Conservation (phyloP, 2,797 vertebrate species). For the Epinephelus malabaricus region DNA sequence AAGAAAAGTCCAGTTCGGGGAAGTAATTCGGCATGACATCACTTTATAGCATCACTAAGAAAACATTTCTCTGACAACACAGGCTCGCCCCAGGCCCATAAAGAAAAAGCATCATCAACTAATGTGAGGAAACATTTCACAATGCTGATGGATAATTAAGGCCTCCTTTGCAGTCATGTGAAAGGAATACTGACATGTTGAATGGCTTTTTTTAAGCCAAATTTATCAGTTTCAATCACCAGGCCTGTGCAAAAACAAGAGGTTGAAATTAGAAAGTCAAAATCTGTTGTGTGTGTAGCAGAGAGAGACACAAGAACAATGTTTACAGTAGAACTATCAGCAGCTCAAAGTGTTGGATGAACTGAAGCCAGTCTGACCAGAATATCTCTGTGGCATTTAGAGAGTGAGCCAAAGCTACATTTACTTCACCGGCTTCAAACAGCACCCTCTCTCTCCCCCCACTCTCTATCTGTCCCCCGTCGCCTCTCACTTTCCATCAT, state of each 20-base stretch:
- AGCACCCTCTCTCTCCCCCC: conserved; percentile 2
- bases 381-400: conserved; percentile 68
- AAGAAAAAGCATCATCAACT: neutral
- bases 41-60: conserved; percentile 5
- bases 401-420: conserved; percentile 54
- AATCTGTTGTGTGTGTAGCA: neutral
- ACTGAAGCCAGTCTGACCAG: conserved; percentile 32
- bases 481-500: conserved; percentile 31
- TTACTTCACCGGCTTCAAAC: conserved; percentile 41
- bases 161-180: neutral
- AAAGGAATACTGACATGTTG: neutral
- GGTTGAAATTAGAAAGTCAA: conserved; percentile 6
- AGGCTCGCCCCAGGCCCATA: neutral
- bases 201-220: neutral
- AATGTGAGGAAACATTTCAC: neutral
- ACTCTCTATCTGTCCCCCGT: conserved; percentile 9
- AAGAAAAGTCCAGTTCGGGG: neutral
- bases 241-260: neutral
- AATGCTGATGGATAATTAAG: neutral
- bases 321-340: conserved; percentile 48
- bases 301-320: conserved; percentile 21
- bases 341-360: conserved; percentile 47
- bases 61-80: conserved; percentile 16
- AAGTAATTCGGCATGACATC: neutral
- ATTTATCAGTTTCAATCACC: neutral